Base-by-base conservation (phyloP, 2,113 vertebrate genomes). In the Tenrec ecaudatus region DNA sequence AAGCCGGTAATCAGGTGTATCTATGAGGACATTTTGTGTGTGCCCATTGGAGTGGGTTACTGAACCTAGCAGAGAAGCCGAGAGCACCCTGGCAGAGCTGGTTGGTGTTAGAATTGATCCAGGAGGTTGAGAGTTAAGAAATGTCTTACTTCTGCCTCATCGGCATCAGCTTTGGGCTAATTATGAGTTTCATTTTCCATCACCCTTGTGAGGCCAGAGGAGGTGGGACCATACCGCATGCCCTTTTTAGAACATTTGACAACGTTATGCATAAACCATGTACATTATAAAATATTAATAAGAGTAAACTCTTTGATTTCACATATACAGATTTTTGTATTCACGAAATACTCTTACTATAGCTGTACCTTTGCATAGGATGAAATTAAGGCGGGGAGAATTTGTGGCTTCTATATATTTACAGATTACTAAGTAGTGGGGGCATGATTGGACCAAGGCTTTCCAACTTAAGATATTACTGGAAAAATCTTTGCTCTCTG, bases 361-460 rank as follows among this genome's bases (percentile, higher is more conserved):
- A 38, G 27, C 68, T 27, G 43, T 92, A 12, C 69, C 86, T 91
- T 95, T 83, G 31, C 25, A 58, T 17, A 20, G 87, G 79, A n/a
- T 75, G 25, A 69, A 53, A 14, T 53, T 53, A 53, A 53, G 47
- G 64, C 19, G 33, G 20, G 16, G 36, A 47, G 17, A 89, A 43
- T 38, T 31, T 87, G 12, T 66, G 29, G 8, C 33, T 86, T 68
- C 27, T 1, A 10, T 64, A 25, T 2, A 2, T 89, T 68, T 19
- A 68, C 47, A 80, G 9, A 68, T 2, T 40, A 57, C 20, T 36
- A 38, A 22, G 43, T 53, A 12, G 0, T 83, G 5, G 66, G 88
- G 36, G 31, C 40, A 88, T 20, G n/a, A 57, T 53, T 53, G 47
- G 9, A 53, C 47, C 47, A 10, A 53, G 47, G 47, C 12, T 53